These are phyloP conservation scores for Pecten maximus DNA, from an alignment of 2,888 invertebrate genomes.

Conservation along the genomic window DNA sequence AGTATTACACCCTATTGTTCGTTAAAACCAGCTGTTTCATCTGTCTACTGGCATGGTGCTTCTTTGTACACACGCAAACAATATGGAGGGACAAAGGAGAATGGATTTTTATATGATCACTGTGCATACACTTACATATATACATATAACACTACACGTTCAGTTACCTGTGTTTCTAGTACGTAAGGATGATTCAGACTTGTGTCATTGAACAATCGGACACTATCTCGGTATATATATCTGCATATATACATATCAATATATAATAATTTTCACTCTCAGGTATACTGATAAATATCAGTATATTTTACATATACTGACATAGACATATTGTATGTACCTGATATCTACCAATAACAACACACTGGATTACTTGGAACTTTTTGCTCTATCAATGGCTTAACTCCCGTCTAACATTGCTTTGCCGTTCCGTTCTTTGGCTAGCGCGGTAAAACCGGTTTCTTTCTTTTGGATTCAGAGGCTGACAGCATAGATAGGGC, in stretches of 20 bases:
- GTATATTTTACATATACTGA: not conserved
- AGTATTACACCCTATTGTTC: not conserved
- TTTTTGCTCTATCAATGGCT: not conserved
- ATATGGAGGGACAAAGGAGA: not conserved
- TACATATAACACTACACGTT: not conserved
- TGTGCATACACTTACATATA: not conserved
- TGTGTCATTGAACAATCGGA: not conserved
- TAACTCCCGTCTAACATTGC: not conserved
- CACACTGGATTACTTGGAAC: not conserved
- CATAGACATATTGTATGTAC: not conserved
- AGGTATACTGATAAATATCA: not conserved
- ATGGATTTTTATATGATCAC: not conserved
- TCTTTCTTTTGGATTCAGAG: constrained; percentile 8
- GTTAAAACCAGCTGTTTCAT: not conserved
- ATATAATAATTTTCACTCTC: not conserved
- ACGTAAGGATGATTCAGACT: not conserved
- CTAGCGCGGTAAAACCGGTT: not conserved
- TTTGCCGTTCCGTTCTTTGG: not conserved
- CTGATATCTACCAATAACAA: not conserved
- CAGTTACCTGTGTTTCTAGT: not conserved
- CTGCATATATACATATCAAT: not conserved
- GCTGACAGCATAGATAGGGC: constrained; percentile 5
- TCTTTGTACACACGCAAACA: not conserved
- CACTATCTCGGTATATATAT: not conserved
- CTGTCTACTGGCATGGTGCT: not conserved